Percentiles rank a stretch among this genome's conserved stretches.
These are phyloP conservation scores for Diogma glabrata DNA, from an alignment of 2,888 invertebrate species.

Conservation along the genomic window DNA sequence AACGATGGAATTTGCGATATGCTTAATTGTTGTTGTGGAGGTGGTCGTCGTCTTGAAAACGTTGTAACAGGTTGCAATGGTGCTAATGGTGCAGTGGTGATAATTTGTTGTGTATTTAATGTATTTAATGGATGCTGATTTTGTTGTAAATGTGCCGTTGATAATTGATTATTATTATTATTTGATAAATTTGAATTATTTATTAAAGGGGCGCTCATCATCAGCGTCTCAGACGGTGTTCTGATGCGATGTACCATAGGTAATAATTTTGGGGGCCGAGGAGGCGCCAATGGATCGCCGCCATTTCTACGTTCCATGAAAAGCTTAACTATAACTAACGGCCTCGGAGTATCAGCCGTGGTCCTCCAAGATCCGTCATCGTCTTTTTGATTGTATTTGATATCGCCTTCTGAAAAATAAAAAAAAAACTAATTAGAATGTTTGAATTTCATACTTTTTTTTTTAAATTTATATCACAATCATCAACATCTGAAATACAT, in stretches of 20 bases:
- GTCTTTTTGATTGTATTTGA: no score
- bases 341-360: constrained; percentile 43
- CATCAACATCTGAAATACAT: no score
- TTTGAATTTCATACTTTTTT: no score
- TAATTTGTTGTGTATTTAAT: constrained; percentile 12
- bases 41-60: constrained; percentile 33
- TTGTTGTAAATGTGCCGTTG: constrained; percentile 20
- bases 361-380: constrained; percentile 53
- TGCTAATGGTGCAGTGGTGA: constrained; percentile 26
- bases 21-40: constrained; percentile 19
- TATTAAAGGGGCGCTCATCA: constrained; percentile 34
- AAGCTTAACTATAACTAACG: constrained; percentile 34
- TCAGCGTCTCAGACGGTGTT: constrained; percentile 45
- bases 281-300: constrained; percentile 63
- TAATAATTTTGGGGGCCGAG: constrained; percentile 60
- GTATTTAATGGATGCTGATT: no score
- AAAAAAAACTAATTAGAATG: no score
- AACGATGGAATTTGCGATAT: constrained; percentile 26
- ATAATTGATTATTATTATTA: no score
- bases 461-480: no score
- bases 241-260: constrained; percentile 52
- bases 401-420: constrained; percentile 45
- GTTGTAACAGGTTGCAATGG: constrained; percentile 17
- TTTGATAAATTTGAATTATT: no score
- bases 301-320: constrained; percentile 64